Conservation (phyloP, 2,797 vertebrate species). For the Thamnophis elegans region DNA sequence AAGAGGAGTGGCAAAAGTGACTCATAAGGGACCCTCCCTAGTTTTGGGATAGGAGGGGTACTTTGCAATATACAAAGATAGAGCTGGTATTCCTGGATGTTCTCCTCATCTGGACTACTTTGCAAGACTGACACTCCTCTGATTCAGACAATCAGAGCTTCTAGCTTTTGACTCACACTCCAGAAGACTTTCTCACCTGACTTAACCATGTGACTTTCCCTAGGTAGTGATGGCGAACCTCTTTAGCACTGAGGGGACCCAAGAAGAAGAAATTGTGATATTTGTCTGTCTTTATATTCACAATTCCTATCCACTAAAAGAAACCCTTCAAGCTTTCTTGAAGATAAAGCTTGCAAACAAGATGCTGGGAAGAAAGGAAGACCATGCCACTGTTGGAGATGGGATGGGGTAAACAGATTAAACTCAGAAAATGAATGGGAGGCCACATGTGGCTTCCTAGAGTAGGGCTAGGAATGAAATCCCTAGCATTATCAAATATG, state of each 20-base stretch:
- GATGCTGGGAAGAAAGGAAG: neutral
- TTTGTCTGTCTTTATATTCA: neutral
- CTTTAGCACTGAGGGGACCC: neutral
- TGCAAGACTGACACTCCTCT: neutral
- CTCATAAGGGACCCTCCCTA: neutral
- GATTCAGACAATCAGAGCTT: neutral
- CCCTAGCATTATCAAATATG: neutral
- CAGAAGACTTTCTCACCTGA: neutral
- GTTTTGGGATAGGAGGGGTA: neutral
- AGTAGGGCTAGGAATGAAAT: neutral
- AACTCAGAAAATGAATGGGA: neutral
- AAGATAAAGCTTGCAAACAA: neutral
- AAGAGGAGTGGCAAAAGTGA: neutral
- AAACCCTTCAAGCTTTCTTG: neutral
- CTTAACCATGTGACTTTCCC: neutral
- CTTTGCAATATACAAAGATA: neutral
- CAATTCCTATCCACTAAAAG: neutral
- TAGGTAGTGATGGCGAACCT: neutral
- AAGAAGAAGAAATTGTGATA: neutral
- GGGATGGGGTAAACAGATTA: neutral
- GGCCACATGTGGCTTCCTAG: neutral
- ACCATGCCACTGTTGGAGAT: neutral
- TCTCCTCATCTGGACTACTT: neutral
- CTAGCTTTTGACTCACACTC: neutral
- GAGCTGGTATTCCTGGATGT: neutral